Evolutionary conservation across 2,797 vertebrate genomes (phyloP).

Genomic region (Chloroceryle amazona): DNA sequence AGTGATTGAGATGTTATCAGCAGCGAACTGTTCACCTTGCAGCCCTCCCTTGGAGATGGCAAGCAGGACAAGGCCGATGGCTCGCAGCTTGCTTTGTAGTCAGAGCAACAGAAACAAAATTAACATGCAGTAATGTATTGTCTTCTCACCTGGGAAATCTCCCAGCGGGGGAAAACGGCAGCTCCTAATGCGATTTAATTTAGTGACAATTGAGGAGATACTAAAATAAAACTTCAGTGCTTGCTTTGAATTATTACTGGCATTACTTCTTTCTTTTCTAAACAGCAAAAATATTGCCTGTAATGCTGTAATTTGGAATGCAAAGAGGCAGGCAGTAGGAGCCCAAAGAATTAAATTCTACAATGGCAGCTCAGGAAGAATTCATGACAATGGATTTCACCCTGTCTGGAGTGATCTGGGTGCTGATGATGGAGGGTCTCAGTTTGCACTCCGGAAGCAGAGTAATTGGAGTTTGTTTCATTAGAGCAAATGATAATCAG

Average conservation of each 20-base stretch:
- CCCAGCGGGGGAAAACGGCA: background rate
- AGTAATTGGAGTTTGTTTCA: background rate
- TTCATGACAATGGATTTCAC: background rate
- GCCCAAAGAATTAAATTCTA: background rate
- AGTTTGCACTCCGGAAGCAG: background rate
- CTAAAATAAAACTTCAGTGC: background rate
- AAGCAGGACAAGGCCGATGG: background rate
- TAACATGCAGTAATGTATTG: background rate
- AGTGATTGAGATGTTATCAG: background rate
- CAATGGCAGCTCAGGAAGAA: background rate
- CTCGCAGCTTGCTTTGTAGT: background rate
- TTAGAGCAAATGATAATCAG: background rate
- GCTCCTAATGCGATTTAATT: background rate
- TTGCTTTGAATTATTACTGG: background rate
- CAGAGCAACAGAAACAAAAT: background rate
- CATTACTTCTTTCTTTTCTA: background rate
- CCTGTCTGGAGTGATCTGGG: background rate
- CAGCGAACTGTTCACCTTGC: background rate
- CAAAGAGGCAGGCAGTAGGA: background rate
- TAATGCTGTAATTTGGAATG: background rate
- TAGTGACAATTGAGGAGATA: background rate
- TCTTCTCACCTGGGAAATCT: background rate
- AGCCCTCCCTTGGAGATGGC: background rate
- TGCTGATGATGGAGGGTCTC: background rate
- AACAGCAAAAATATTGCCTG: background rate